Evolutionary conservation across 2,797 vertebrate genomes (phyloP), one percentile per base, ranked within the genome.

Genomic region (Gambusia yucatana): DNA sequence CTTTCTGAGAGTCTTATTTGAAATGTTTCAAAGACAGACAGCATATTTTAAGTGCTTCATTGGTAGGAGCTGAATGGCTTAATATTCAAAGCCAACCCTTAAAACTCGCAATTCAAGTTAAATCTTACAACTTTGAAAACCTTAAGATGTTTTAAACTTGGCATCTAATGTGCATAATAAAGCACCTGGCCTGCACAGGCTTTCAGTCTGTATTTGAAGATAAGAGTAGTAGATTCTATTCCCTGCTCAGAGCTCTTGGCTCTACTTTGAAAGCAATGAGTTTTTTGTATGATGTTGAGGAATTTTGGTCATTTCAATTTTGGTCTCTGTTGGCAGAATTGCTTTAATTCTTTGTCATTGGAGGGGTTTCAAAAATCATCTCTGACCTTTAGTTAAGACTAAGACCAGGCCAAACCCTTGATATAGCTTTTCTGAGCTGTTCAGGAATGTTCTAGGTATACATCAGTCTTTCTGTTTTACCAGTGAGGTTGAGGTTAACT

Each of bases 51-150:
- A 72, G 20, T 48, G 14, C 43, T 75, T 83, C 73, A 39, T 67
- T 41, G 76, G 81, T 78, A 79, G 78, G 84, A 79, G 77, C 41
- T 87, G 67, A 59, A 74, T 84, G 86, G 92, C 93, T 93, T 91
- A 80, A 91, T 81, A 70, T 82, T 76, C 73, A 86, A 80, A 57
- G 80, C 43, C 41, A 39, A 33, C 75, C 79, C 85, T 92, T 88
- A 87, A 85, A 90, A 87, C 78, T 85, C 80, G 5, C n/a, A 11
- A 87, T 82, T 81, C 73, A 82, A 76, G 44, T 61, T 47, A 79
- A 86, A 86, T 82, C 84, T 88, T 76, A 57, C 81, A 73, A 84
- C 80, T 86, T 72, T 48, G 80, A 80, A 79, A 82, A 79, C 78
- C 47, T 72, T 57, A 78, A 81, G 69, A 89, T 76, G 76, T 77